Evolutionary conservation across 2,888 invertebrate genomes (phyloP).

Genomic region (Amaurobius ferox): DNA sequence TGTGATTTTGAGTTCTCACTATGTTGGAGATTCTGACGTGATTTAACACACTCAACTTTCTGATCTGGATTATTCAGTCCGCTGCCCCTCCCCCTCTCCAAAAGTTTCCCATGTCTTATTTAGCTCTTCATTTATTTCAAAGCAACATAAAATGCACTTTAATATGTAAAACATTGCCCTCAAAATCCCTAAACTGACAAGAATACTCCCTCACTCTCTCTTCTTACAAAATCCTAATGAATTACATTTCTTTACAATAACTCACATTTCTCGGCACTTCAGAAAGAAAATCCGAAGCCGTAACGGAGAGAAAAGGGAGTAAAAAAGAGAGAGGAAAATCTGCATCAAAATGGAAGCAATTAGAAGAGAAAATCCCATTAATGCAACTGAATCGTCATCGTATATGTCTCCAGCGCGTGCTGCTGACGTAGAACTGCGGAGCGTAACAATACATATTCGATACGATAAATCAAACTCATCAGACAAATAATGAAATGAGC

Average conservation of each 20-base stretch:
- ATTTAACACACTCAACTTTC: too few species aligned
- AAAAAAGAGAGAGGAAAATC: neutral
- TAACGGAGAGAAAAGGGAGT: neutral
- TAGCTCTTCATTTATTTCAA: too few species aligned
- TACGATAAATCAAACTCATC: slow-evolving; percentile 60
- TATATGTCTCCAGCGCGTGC: slow-evolving; percentile 38
- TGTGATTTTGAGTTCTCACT: too few species aligned
- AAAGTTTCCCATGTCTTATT: too few species aligned
- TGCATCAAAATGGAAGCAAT: slow-evolving; percentile 58
- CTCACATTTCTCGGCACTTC: neutral
- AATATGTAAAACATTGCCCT: too few species aligned
- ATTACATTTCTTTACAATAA: slow-evolving; percentile 31
- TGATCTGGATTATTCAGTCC: too few species aligned
- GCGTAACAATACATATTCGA: slow-evolving; percentile 10
- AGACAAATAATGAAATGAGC: slow-evolving; percentile 50
- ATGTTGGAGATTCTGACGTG: too few species aligned
- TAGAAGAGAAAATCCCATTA: slow-evolving; percentile 19
- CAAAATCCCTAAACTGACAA: neutral
- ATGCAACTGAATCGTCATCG: slow-evolving; percentile 25
- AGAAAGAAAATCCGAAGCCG: neutral
- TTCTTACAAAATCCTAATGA: slow-evolving; percentile 27
- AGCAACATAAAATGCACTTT: too few species aligned
- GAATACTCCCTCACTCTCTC: neutral
- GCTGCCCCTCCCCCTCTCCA: too few species aligned
- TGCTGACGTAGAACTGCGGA: slow-evolving; percentile 17